These are phyloP conservation scores for Agrochola macilenta DNA, from an alignment of 2,888 invertebrate genomes.

Conservation along the genomic window DNA sequence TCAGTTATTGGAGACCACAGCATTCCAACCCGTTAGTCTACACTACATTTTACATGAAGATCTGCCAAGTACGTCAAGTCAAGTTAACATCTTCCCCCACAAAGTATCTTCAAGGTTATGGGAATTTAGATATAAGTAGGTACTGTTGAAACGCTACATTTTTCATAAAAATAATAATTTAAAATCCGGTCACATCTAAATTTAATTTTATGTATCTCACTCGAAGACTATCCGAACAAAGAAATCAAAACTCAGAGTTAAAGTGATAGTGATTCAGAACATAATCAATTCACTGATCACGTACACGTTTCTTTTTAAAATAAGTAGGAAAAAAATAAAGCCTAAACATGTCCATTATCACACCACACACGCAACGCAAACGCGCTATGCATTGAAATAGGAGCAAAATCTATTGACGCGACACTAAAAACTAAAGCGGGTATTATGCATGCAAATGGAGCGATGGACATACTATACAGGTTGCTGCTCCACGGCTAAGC, in stretches of 20 bases:
- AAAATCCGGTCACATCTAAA: neutral
- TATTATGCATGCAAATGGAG: conserved; percentile 45
- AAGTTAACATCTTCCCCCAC: neutral
- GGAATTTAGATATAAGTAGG: neutral
- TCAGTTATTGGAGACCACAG: neutral
- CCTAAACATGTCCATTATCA: conserved; percentile 22
- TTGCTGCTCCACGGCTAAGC: neutral
- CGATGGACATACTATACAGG: neutral
- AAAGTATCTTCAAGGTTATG: conserved; percentile 2
- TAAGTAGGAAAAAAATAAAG: conserved; percentile 28
- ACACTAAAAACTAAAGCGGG: conserved; percentile 7
- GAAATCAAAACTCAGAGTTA: neutral
- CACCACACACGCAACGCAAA: conserved; percentile 26
- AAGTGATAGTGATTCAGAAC: conserved; percentile 2
- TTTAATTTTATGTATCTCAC: neutral
- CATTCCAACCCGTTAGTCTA: no score
- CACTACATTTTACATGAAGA: neutral
- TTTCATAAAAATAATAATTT: neutral
- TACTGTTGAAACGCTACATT: neutral
- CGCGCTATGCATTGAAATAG: conserved; percentile 35
- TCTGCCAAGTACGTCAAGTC: neutral
- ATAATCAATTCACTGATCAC: conserved; percentile 19
- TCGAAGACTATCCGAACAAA: neutral
- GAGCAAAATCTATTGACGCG: conserved; percentile 16
- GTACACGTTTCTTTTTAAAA: conserved; percentile 22